phyloP scores from a whole-genome alignment of 1,140 invertebrate species.

The Goniozus legneri region DNA sequence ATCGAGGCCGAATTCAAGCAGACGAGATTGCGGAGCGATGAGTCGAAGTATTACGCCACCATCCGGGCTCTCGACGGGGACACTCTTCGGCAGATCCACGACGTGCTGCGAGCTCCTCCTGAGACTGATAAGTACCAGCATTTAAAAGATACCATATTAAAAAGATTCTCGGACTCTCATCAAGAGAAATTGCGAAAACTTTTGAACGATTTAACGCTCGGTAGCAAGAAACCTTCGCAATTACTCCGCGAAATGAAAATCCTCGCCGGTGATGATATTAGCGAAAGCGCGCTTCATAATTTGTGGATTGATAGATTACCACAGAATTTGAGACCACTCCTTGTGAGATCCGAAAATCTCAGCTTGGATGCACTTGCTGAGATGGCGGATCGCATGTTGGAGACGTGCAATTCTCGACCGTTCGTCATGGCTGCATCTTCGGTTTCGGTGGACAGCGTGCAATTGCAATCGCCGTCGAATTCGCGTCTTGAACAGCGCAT shows the following conservation, averaged over 20 bases:
- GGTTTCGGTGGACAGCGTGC: neutral
- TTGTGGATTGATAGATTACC: conserved; percentile 2
- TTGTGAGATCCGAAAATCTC: neutral
- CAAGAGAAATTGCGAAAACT: neutral
- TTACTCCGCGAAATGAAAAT: conserved; percentile 39
- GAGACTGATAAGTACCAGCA: neutral
- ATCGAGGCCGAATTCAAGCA: neutral
- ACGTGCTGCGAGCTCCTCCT: neutral
- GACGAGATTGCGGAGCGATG: neutral
- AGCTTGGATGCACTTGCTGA: conserved; percentile 1
- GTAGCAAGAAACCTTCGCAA: conserved; percentile 26
- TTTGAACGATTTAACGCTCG: neutral
- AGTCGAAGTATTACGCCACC: neutral
- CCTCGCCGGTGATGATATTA: conserved; percentile 5
- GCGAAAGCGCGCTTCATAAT: neutral
- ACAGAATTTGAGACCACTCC: neutral
- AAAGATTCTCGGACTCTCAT: neutral
- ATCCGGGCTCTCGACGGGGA: neutral
- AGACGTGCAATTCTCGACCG: neutral
- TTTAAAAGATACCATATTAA: neutral
- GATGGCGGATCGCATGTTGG: neutral
- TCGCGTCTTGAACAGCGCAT: neutral
- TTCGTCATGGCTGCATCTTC: neutral
- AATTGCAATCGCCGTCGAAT: neutral
- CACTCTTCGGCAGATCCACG: neutral